phyloP scores from a whole-genome alignment of 1,140 invertebrate species.

The Drosophila funebris region DNA sequence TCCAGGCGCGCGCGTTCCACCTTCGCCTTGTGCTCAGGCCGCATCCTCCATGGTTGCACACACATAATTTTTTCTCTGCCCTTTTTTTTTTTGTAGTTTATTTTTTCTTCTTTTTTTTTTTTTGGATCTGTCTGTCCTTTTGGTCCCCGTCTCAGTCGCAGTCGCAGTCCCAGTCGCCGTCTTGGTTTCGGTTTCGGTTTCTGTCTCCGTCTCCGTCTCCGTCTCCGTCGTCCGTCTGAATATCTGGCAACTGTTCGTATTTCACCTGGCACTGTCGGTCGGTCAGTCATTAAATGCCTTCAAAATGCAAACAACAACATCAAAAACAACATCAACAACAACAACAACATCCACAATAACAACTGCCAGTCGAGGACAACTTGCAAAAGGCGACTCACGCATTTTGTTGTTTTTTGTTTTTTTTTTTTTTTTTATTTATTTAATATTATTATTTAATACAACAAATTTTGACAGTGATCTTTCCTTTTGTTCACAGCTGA shows the following conservation, averaged over 20 bases:
- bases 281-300: conserved; percentile 75
- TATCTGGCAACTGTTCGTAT: conserved; percentile 69
- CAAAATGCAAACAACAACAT: conserved; percentile 44
- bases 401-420: conserved; percentile 6
- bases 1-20: conserved; percentile 71
- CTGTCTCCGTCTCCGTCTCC: conserved; percentile 9
- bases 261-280: conserved; percentile 67
- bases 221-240: conserved; percentile 8
- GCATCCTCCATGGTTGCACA: conserved; percentile 67
- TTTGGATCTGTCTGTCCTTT: conserved; percentile 64
- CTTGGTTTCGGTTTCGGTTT: conserved; percentile 26
- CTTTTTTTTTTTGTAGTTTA: conserved; percentile 28
- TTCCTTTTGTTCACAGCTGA: conserved; percentile 33
- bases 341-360: conserved; percentile 32
- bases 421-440: conserved; percentile 27
- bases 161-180: conserved; percentile 1
- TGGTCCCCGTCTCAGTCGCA: conserved; percentile 38
- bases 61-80: conserved; percentile 58
- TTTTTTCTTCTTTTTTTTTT: conserved; percentile 37
- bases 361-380: conserved; percentile 31
- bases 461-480: conserved; percentile 39
- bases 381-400: conserved; percentile 32
- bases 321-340: conserved; percentile 20
- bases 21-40: conserved; percentile 46
- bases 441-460: conserved; percentile 50